Evolutionary conservation across 2,888 invertebrate genomes (phyloP).

Genomic region (Malthinus seriepunctatus): DNA sequence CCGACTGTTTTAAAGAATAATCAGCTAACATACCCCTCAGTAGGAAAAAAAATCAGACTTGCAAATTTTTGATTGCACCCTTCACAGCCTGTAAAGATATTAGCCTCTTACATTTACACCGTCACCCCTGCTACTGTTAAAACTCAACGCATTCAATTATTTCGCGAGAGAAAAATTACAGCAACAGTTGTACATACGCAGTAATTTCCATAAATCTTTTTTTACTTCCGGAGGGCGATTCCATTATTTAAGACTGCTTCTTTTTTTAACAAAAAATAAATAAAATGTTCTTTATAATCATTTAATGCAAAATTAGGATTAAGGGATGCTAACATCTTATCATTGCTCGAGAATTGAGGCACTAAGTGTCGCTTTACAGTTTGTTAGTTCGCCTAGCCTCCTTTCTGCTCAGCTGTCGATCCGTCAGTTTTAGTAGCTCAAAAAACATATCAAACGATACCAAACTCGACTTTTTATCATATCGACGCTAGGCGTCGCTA

Average conservation of each 20-base stretch:
- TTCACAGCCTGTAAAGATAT: constrained; percentile 56
- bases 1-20: constrained; percentile 56
- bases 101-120: constrained; percentile 54
- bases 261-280: no score
- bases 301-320: no score
- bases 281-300: no score
- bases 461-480: no score
- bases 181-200: constrained; percentile 52
- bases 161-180: constrained; percentile 52
- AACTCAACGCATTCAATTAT: constrained; percentile 53
- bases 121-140: constrained; percentile 45
- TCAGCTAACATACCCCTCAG: constrained; percentile 49
- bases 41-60: constrained; percentile 53
- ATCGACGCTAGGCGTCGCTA: no score
- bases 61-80: constrained; percentile 55
- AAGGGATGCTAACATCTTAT: no score
- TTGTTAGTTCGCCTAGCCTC: no score
- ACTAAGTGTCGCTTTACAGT: no score
- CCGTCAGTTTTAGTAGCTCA: no score
- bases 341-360: no score
- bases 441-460: no score
- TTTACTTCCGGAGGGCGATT: constrained; percentile 25
- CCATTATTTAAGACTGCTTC: background rate
- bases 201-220: constrained; percentile 44
- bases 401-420: no score